Base-by-base conservation (phyloP, 2,797 vertebrate genomes). In the Clarias laeviceps region DNA sequence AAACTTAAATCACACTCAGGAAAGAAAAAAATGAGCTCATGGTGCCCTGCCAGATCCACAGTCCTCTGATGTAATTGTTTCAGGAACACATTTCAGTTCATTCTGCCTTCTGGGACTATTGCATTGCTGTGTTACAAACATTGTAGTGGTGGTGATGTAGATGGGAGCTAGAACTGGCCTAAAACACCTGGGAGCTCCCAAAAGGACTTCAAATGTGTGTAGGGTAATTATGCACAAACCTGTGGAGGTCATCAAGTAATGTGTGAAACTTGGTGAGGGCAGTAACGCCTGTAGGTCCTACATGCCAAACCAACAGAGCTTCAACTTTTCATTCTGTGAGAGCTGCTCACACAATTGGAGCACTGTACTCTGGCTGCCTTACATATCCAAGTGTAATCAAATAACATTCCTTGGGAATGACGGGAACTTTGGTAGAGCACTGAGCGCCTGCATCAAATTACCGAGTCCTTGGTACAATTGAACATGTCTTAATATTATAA, bases 51-150 rank as follows among this genome's bases (percentile, higher is more conserved):
- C 84, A 86, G 70, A 88, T 89, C 62, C 54, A 86, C 88, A 84
- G 64, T 74, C 45, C 64, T 84, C 74, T 80, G 45, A 82, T 32
- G 81, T 90, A 88, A 88, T 90, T 88, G 84, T 82, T 90, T 89
- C 81, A 88, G 76, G 86, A 74, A 82, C 69, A 68, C 80, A 69
- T 78, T 84, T 82, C 69, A 56, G 69, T 86, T 83, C 74, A 64
- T 24, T 50, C 45, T n/a, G 18, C 86, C 86, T 74, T 70, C 68
- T 20, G 86, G 74, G 82, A 79, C 56, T 72, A 79, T 83, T 72
- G 65, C 29, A 82, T 78, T 84, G 24, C 79, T n/a, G 83, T 82
- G 72, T 65, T 40, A 82, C 45, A 65, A 69, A 65, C 57, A 79
- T 82, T 4, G 68, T 45, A 69, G 72, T 86, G 77, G 72, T 68